Percentiles rank a stretch among this genome's conserved stretches.
phyloP scores from a whole-genome alignment of 2,888 invertebrate genomes.

The Salpingus planirostris region DNA sequence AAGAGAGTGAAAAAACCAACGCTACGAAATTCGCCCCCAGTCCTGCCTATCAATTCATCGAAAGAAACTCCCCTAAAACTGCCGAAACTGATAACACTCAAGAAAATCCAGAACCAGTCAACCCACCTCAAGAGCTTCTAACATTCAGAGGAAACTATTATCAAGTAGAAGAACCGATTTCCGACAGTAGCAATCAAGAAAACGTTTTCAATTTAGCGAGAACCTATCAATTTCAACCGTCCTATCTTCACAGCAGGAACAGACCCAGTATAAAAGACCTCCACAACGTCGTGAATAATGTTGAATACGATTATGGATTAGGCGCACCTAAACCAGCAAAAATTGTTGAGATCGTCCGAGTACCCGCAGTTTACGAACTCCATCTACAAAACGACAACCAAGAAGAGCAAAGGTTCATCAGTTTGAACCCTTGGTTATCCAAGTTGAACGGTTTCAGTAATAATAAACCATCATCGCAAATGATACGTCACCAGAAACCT shows the following conservation, averaged over 20 bases:
- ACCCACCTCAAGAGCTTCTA: background rate
- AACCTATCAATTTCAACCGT: no score
- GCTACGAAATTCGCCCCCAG: background rate
- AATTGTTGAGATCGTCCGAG: conserved; percentile 24
- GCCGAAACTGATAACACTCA: no score
- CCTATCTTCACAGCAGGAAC: no score
- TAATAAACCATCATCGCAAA: no score
- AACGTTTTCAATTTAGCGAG: no score
- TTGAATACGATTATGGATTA: background rate
- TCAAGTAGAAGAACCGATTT: no score
- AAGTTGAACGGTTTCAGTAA: background rate
- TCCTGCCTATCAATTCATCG: conserved; percentile 1
- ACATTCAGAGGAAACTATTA: background rate
- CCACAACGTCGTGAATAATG: conserved; percentile 1
- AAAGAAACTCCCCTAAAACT: no score
- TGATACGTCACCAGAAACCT: no score
- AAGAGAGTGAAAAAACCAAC: no score
- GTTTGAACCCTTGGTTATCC: background rate
- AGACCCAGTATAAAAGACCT: conserved; percentile 2
- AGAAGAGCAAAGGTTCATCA: conserved; percentile 1
- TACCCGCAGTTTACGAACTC: conserved; percentile 27
- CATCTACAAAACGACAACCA: conserved; percentile 19
- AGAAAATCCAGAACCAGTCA: background rate
- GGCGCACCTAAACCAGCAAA: conserved; percentile 1
- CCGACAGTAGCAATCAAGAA: no score